These are phyloP conservation scores for Rhombomys opimus DNA, from an alignment of 2,113 vertebrate species.

Conservation along the genomic window DNA sequence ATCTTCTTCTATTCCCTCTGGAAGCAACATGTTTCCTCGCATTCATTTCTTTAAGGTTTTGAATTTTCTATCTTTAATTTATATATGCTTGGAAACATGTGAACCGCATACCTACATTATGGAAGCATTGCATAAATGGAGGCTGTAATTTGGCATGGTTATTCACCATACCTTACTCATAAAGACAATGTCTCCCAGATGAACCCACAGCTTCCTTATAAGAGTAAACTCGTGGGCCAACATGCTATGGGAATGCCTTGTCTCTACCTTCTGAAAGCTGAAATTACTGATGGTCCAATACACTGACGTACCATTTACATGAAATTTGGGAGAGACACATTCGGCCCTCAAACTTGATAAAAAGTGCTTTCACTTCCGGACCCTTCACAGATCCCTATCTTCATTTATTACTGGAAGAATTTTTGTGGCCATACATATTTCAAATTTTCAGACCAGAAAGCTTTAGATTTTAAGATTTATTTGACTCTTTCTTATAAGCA, in stretches of 20 bases:
- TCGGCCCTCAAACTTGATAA: no score
- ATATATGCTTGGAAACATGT: background rate
- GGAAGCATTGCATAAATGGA: background rate
- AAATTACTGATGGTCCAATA: background rate
- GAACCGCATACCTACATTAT: background rate
- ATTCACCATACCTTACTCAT: background rate
- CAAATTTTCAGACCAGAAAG: background rate
- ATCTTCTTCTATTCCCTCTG: background rate
- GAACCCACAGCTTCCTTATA: no score
- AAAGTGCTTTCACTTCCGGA: background rate
- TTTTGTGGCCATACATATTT: background rate
- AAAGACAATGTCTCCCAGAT: no score
- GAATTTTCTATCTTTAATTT: background rate
- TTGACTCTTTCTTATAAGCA: background rate
- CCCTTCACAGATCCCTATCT: no score
- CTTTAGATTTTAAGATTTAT: background rate
- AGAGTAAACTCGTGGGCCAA: background rate
- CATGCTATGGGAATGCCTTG: no score
- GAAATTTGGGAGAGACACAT: background rate
- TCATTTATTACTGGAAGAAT: background rate
- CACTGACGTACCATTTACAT: background rate
- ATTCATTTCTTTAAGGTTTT: background rate
- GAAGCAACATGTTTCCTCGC: background rate
- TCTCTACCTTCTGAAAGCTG: background rate
- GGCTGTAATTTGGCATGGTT: no score